A percentile compares a stretch with the other conserved stretches of the same genome.
These are phyloP conservation scores for Phocides pigmalion DNA, from an alignment of 1,140 invertebrate genomes.

Conservation along the genomic window DNA sequence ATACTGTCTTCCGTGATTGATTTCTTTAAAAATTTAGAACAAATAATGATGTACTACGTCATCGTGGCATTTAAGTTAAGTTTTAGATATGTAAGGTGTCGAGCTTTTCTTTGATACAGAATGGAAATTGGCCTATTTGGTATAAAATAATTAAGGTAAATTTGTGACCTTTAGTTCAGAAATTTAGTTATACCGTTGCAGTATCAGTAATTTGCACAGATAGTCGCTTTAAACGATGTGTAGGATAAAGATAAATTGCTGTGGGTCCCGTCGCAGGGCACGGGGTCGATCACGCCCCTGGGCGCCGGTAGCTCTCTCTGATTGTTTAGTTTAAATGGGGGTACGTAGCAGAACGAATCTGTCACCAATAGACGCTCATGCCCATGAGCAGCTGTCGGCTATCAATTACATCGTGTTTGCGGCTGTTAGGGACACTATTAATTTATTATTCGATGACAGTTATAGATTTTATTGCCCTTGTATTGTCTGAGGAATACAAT, in stretches of 20 bases:
- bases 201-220: conserved; percentile 24
- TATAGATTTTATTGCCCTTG: conserved; percentile 59
- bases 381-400: conserved; percentile 65
- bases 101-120: too few species aligned
- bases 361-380: conserved; percentile 67
- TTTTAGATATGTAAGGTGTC: too few species aligned
- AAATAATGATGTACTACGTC: not conserved
- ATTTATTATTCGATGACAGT: conserved; percentile 75
- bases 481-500: conserved; percentile 10
- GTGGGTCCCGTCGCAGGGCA: conserved; percentile 19
- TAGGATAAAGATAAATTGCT: conserved; percentile 30
- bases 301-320: conserved; percentile 49
- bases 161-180: not conserved
- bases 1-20: conserved; percentile 38
- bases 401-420: conserved; percentile 77
- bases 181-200: not conserved
- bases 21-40: not conserved
- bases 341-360: conserved; percentile 67
- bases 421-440: conserved; percentile 74
- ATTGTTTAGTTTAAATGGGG: conserved; percentile 57
- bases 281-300: conserved; percentile 62
- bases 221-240: conserved; percentile 31
- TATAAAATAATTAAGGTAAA: too few species aligned
- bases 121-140: too few species aligned
- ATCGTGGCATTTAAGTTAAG: conserved; percentile 6